Base-by-base conservation (phyloP, 1,140 invertebrate species). In the Drosophila tropicalis region DNA sequence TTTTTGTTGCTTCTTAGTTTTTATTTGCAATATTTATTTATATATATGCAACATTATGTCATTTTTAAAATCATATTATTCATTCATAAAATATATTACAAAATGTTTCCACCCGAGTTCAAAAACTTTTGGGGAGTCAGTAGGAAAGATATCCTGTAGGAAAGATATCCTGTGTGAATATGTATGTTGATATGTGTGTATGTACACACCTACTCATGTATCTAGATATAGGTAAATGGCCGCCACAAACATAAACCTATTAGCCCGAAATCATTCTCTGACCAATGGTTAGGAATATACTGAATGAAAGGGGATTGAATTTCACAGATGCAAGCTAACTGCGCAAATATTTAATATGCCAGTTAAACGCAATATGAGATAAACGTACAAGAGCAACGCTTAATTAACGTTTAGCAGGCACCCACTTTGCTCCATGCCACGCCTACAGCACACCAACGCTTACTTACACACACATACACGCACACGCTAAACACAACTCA, bases 361-460 rank as follows among this genome's bases (percentile, higher is more conserved):
- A 32, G 44, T 13, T 41, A 36, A 54, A 58, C 72, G 41, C 72
- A 74, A 47, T 44, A 76, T 70, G 72, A 56, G 73, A 76, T 76
- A 70, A 76, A 55, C 67, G 72, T 66, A 69, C 54, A 62, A 57
- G 60, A 76, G 73, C 55, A 66, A 44, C 60, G 72, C 73, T 76
- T 76, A 76, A 76, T 76, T 76, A 76, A 76, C 73, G 73, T 61
- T 76, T 70, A 63, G n/a, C 68, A 60, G 66, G 51, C 55, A 51
- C 34, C 34, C 29, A 5, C 34, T 22, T 17, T 19, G 41, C 54
- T n/a, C 13, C 3, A 36, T 4, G 36, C 36, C 36, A 32, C 17
- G 40, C 70, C 17, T 13, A 36, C n/a, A 32, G 29, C 15, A 60
- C 12, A n/a, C n/a, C 47, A 63, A 55, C 25, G 22, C 58, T 40